Percentiles rank a stretch among this genome's conserved stretches.
phyloP scores from a whole-genome alignment of 2,113 vertebrate genomes.

The Oplegnathus fasciatus region DNA sequence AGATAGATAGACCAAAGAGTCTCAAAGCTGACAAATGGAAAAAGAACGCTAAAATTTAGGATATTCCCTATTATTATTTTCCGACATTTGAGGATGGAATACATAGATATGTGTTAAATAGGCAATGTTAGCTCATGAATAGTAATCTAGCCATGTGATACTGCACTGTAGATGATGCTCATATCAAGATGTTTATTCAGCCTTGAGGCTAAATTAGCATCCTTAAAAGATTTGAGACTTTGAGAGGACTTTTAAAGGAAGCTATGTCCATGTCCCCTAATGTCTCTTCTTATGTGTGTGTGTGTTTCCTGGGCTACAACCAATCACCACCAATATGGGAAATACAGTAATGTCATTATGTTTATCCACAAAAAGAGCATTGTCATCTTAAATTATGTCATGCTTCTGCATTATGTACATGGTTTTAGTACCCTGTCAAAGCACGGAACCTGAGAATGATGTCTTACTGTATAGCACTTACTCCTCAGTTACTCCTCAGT shows the following conservation, averaged over 20 bases:
- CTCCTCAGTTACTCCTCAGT: constrained; percentile 46
- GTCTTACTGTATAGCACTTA: constrained; percentile 31
- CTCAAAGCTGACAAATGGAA: constrained; percentile 8
- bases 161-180: background rate
- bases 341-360: background rate
- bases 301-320: constrained; percentile 23
- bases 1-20: constrained; percentile 14
- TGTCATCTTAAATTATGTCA: background rate
- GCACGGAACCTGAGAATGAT: constrained; percentile 21
- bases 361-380: constrained; percentile 4
- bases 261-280: background rate
- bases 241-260: background rate
- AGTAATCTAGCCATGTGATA: background rate
- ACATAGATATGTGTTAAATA: background rate
- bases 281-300: background rate
- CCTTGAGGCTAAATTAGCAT: background rate
- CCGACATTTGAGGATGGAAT: background rate
- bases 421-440: constrained; percentile 2
- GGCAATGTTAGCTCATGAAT: background rate
- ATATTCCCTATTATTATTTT: background rate
- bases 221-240: background rate
- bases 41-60: background rate
- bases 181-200: background rate
- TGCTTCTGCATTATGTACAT: background rate
- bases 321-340: constrained; percentile 6